A percentile compares a stretch with the other conserved stretches of the same genome.
Evolutionary conservation across 2,888 invertebrate genomes (phyloP).

Genomic region (Ptilodon capucinus): DNA sequence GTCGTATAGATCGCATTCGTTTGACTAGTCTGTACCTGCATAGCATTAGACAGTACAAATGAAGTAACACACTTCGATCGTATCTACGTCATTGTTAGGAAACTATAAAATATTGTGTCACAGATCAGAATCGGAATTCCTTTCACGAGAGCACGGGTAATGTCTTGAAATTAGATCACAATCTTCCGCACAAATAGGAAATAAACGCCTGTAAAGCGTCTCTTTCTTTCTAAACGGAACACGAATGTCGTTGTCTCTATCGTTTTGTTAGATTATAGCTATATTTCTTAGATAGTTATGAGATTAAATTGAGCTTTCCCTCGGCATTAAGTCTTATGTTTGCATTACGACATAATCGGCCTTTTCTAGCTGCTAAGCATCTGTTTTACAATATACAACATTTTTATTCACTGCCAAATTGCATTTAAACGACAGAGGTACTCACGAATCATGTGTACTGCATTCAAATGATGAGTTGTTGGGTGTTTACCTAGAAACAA

Average conservation of each 20-base stretch:
- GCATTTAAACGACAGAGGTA: not conserved
- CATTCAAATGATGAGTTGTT: not conserved
- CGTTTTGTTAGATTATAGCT: conserved; percentile 18
- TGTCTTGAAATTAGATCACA: conserved; percentile 60
- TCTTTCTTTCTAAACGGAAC: conserved; percentile 33
- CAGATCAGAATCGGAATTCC: conserved; percentile 21
- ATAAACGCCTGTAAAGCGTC: conserved; percentile 33
- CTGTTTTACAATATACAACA: not conserved
- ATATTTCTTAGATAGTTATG: conserved; percentile 24
- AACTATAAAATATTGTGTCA: conserved; percentile 36
- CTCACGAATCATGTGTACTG: not conserved
- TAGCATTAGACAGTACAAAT: not conserved
- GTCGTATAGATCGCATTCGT: not conserved
- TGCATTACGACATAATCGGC: conserved; percentile 12
- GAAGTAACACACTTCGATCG: not conserved
- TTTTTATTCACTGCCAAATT: too few species aligned
- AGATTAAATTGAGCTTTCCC: conserved; percentile 31
- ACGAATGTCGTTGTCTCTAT: conserved; percentile 36
- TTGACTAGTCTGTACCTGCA: not conserved
- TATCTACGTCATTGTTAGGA: conserved; percentile 8
- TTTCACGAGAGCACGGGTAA: conserved; percentile 33
- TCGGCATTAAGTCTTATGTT: conserved; percentile 13
- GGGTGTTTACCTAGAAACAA: not conserved
- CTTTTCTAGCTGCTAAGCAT: conserved; percentile 6
- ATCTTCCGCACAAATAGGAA: conserved; percentile 64